Conservation (phyloP, 2,888 invertebrate species). For the Hemithea aestivaria region DNA sequence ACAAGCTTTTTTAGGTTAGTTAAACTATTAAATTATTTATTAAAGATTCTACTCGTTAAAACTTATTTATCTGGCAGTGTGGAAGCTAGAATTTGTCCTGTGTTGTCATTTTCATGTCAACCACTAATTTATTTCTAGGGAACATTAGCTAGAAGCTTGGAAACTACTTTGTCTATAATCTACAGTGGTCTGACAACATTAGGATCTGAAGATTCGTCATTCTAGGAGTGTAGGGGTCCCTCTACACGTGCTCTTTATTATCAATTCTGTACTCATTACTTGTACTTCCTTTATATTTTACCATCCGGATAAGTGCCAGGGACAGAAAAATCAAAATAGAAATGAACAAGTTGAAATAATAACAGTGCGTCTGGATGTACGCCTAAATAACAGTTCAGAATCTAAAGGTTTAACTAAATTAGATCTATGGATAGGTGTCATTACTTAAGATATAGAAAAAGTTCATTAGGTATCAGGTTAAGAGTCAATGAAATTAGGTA, state of each 20-base stretch:
- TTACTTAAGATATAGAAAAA: no score
- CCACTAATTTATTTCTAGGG: conserved; percentile 28
- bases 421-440: no score
- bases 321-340: conserved; percentile 64
- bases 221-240: conserved; percentile 65
- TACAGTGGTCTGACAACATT: conserved; percentile 68
- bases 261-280: conserved; percentile 74
- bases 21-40: conserved; percentile 36
- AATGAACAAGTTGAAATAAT: conserved; percentile 61
- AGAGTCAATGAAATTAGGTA: neutral
- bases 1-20: conserved; percentile 39
- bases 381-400: conserved; percentile 1
- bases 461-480: neutral
- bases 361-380: conserved; percentile 31
- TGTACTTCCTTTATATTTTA: conserved; percentile 72
- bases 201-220: conserved; percentile 48
- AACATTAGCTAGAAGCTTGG: conserved; percentile 46
- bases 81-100: conserved; percentile 48
- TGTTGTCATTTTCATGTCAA: conserved; percentile 48
- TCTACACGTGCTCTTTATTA: conserved; percentile 73
- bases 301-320: conserved; percentile 70
- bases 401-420: no score
- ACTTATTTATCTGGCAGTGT: conserved; percentile 55
- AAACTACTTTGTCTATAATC: conserved; percentile 46
- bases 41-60: conserved; percentile 36